Evolutionary conservation across 2,797 vertebrate genomes (phyloP).

Genomic region (Sorex maritimensis): DNA sequence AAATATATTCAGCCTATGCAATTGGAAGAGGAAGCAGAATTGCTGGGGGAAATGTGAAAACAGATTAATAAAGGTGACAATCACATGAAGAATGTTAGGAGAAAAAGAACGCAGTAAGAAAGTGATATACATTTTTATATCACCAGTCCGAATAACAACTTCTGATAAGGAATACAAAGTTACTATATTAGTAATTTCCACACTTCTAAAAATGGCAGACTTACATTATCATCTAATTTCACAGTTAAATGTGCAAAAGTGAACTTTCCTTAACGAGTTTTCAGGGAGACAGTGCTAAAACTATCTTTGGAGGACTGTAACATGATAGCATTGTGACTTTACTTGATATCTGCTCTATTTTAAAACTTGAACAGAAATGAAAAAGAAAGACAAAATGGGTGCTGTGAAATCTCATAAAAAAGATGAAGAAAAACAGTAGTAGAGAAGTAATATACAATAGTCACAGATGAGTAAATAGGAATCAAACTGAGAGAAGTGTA

Average conservation of each 20-base stretch:
- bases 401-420: neutral
- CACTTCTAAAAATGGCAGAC: slow-evolving; percentile 60
- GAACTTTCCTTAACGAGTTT: slow-evolving; percentile 28
- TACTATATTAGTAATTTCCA: slow-evolving; percentile 38
- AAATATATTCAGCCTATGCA: neutral
- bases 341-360: slow-evolving; percentile 47
- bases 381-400: neutral
- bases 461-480: neutral
- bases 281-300: slow-evolving; percentile 15
- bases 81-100: neutral
- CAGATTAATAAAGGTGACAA: neutral
- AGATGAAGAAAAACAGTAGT: neutral
- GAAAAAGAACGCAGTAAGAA: neutral
- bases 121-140: neutral
- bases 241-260: slow-evolving; percentile 49
- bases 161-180: slow-evolving; percentile 24
- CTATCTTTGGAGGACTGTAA: neutral
- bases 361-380: neutral
- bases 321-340: neutral
- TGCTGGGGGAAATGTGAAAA: neutral
- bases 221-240: slow-evolving; percentile 40
- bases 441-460: neutral
- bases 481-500: neutral
- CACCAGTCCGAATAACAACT: neutral
- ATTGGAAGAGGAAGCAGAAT: too few species aligned